Base-by-base conservation (phyloP, 2,888 invertebrate species). In the Cynaeus angustus region DNA sequence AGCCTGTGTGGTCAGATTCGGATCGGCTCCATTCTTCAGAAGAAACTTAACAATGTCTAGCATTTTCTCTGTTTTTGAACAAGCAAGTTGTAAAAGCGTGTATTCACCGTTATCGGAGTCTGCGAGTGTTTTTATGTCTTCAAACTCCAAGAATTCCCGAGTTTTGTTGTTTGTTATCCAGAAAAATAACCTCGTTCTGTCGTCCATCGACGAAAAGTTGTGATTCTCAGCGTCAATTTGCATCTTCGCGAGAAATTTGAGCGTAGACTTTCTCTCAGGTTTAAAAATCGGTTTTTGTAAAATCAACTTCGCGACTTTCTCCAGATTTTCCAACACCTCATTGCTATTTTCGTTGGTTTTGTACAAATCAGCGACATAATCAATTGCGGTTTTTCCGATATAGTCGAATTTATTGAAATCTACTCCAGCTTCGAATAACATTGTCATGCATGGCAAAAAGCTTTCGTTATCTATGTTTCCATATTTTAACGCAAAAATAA, bases 11-110 rank as follows among this genome's bases (percentile, higher is more conserved):
- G 37, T 14, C 30, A n/a, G 1, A 16, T 62, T 62, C 1, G 61
- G 50, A 48, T 62, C 12, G 3, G 21, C 26, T n/a, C 61, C 61
- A n/a, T 13, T 37, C 2, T 3, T 10, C 2, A 62, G 14, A 1
- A 62, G 12, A 21, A 37, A 16, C 7, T 48, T 30, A 2, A 62
- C 61, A 1, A 62, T 14, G 33, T 5, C 16, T 26, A 26, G 16
- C 48, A 48, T 48, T 3, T 48, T 26, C 2, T 62, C 48, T 10
- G 55, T 8, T 10, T 55, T 33, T 28, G 48, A 14, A n/a, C 7
- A 13, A 16, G 48, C 61, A n/a, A 62, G 13, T 12, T 62, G 61
- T 7, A 62, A 13, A 5, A 62, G 12, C 2, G 61, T 62, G n/a
- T 16, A 5, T 37, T 62, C 61, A 4, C 61, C 61, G 16, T 62